Conservation (phyloP, 2,888 invertebrate genomes). For the Agriopis marginaria region DNA sequence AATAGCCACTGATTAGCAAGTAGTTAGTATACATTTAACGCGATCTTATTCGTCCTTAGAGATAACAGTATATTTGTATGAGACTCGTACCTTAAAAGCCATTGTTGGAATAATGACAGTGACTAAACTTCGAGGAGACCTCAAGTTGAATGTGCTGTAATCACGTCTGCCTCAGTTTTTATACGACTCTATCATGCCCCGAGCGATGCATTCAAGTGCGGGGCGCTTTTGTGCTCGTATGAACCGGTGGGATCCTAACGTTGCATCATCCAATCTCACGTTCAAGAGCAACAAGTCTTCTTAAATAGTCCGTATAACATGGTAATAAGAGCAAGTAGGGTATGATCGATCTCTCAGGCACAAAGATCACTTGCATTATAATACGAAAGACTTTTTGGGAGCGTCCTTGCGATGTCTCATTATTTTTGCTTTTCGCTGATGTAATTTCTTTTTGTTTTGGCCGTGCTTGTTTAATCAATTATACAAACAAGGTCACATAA, state of each 20-base stretch:
- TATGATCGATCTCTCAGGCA: constrained; percentile 69
- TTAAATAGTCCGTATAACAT: constrained; percentile 58
- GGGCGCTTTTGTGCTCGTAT: constrained; percentile 46
- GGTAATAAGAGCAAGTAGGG: constrained; percentile 61
- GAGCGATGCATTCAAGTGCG: constrained; percentile 62
- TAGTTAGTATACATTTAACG: too few relatives aligned
- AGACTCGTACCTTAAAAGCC: constrained; percentile 74
- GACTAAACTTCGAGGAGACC: constrained; percentile 70
- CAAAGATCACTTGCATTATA: constrained; percentile 76
- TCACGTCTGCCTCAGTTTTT: constrained; percentile 66
- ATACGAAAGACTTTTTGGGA: constrained; percentile 63
- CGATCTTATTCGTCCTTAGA: not conserved
- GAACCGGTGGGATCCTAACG: constrained; percentile 62
- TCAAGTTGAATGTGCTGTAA: constrained; percentile 75
- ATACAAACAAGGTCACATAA: constrained; percentile 14
- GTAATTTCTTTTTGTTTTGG: constrained; percentile 40
- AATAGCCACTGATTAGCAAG: too few relatives aligned
- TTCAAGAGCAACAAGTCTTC: constrained; percentile 42
- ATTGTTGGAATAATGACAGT: constrained; percentile 64
- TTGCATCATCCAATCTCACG: constrained; percentile 49
- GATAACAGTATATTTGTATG: not conserved
- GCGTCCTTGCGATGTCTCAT: constrained; percentile 60
- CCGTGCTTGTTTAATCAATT: constrained; percentile 28
- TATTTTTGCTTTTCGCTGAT: constrained; percentile 41
- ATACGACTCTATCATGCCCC: constrained; percentile 64